A percentile compares a stretch with the other conserved stretches of the same genome.
These are phyloP conservation scores for Cerceris ruficornis DNA, from an alignment of 2,888 invertebrate species.

Conservation along the genomic window DNA sequence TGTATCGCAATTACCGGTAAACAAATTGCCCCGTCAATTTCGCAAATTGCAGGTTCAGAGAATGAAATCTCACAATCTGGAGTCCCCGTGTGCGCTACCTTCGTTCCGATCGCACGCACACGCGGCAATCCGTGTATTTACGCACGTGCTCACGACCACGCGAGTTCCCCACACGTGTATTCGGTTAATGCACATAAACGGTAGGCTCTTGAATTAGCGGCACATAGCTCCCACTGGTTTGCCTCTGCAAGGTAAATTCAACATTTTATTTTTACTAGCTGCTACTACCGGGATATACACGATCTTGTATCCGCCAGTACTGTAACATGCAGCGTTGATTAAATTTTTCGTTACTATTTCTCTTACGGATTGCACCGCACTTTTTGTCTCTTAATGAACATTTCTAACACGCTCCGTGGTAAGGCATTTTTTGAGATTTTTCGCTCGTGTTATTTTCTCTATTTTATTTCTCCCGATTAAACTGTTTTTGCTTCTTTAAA, in stretches of 20 bases:
- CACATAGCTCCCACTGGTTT: conserved; percentile 24
- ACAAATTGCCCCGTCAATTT: conserved; percentile 78
- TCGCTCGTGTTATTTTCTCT: too few relatives aligned
- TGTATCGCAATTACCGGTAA: conserved; percentile 76
- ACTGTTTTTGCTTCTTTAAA: too few relatives aligned
- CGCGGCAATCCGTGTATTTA: conserved; percentile 31
- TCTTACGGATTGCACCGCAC: too few relatives aligned
- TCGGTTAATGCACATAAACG: conserved; percentile 43
- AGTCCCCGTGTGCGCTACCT: conserved; percentile 59
- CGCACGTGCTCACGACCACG: conserved; percentile 52
- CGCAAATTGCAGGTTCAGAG: conserved; percentile 75
- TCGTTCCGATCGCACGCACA: conserved; percentile 59
- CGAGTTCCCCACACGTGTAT: conserved; percentile 13
- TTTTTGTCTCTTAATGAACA: too few relatives aligned
- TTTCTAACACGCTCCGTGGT: too few relatives aligned
- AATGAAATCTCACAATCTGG: conserved; percentile 77
- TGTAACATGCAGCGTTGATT: too few relatives aligned
- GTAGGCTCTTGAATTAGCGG: conserved; percentile 44
- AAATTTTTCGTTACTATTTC: too few relatives aligned
- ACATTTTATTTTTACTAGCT: not conserved
- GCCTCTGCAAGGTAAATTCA: not conserved
- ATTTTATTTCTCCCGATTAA: too few relatives aligned
- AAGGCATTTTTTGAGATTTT: too few relatives aligned
- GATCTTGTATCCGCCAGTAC: too few relatives aligned
- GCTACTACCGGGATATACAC: not conserved